Conservation (phyloP, 1,140 invertebrate species). For the Ips typographus region DNA sequence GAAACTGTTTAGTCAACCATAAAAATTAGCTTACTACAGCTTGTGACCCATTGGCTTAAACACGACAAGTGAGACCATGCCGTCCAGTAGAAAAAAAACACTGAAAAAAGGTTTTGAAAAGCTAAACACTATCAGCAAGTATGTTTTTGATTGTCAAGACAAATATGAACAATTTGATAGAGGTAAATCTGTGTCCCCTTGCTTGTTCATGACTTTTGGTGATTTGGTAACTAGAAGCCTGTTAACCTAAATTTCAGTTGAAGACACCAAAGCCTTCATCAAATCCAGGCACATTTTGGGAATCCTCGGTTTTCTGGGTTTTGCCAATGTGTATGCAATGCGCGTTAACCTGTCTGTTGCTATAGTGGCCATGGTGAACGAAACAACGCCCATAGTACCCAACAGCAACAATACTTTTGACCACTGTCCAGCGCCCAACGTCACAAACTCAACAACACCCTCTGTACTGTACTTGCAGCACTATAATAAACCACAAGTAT, state of each 20-base stretch:
- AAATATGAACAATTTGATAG: conserved; percentile 15
- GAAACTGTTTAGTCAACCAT: no score
- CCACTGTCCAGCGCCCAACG: conserved; percentile 58
- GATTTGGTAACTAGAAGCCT: neutral
- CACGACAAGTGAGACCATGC: neutral
- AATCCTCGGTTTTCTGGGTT: conserved; percentile 76
- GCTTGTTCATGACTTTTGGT: no score
- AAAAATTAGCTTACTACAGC: no score
- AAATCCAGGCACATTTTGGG: conserved; percentile 76
- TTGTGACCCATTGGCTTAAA: no score
- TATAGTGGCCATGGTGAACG: conserved; percentile 92
- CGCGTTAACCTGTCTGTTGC: conserved; percentile 90
- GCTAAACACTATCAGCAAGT: conserved; percentile 18
- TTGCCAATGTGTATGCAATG: conserved; percentile 87
- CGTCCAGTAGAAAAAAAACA: neutral
- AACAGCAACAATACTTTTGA: conserved; percentile 60
- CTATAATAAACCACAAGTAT: neutral
- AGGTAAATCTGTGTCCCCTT: conserved; percentile 9
- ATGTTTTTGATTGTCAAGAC: conserved; percentile 17
- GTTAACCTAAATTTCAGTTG: conserved; percentile 51
- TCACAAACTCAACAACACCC: conserved; percentile 59
- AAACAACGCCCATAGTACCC: conserved; percentile 63
- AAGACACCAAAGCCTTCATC: conserved; percentile 65
- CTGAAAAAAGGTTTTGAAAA: conserved; percentile 20
- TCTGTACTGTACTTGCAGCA: conserved; percentile 48